Base-by-base conservation (phyloP, 1,140 invertebrate species). In the Gryllus bimaculatus region DNA sequence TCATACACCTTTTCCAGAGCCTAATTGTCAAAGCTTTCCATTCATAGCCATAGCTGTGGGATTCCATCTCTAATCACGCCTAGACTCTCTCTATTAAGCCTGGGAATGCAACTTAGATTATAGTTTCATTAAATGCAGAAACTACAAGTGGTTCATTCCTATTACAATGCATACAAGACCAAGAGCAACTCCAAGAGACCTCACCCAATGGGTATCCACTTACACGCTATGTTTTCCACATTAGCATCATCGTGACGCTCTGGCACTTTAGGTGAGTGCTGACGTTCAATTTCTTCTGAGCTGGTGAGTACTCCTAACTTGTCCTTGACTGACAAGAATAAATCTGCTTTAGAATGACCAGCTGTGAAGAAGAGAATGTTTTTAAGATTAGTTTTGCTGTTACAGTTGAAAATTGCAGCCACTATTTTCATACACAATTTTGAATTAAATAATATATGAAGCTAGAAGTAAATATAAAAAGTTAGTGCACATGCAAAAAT, bases 251-350 rank as follows among this genome's bases (percentile, higher is more conserved):
- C 79, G 8, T 74, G 48, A 13, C 76, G 75, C 13, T 79, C 79
- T 82, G 83, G 77, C 82, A 83, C 80, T 83, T 74, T 20, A 49
- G 80, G 18, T 79, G 81, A n/a, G 49, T 82, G 82, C 15, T 77
- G 78, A 12, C 78, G 78, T 78, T 90, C 89, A 20, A 93, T 92
- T 84, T 94, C 91, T 82, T 95, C 94, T 73, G 92, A 93, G 66
- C 90, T 92, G 78, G 91, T 90, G 48, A 94, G 93, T 82, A 94
- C 93, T 49, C 91, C 91, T 4, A 93, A 92, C 79, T 91, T 88
- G 8, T 91, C 89, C 83, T 93, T 93, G 0, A 95, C 92, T 47
- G 90, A 89, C 18, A 95, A 86, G 3, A 89, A 90, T 76, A 94
- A 89, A 83, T 92, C 91, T 0, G 93, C 93, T 73, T 90, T 89